Evolutionary conservation across 1,140 invertebrate genomes (phyloP), one percentile per base, ranked within the genome.

Genomic region (Solen grandis): DNA sequence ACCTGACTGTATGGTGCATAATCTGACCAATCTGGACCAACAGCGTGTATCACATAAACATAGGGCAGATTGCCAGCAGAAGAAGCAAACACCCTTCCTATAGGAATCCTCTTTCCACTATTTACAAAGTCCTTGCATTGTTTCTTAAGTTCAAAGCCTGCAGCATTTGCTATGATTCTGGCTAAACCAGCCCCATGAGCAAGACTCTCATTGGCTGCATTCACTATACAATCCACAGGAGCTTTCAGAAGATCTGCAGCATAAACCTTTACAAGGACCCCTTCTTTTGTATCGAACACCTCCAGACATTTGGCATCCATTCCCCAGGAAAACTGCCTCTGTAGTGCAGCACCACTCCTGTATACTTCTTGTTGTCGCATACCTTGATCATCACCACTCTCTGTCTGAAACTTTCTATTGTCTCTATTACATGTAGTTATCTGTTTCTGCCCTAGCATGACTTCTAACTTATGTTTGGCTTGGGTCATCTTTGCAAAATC

Each of bases 211-310:
- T 98, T 98, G 5, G 97, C 97, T 68, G 97, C 97, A 94, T 98
- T 98, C 0, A 98, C 97, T 89, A 98, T 97, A 0, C 94, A 96
- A 94, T 97, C 97, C 55, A 97, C 94, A 93, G 96, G 95, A 8
- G 97, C 92, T 54, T 93, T 94, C 0, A 96, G 97, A 22, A 98
- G 97, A 90, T 97, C 96, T n/a, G 96, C 96, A 68, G 75, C 60
- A 54, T 83, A 85, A 27, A 89, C 73, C 36, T 66, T 52, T 2
- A 89, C 81, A 14, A 52, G 75, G 10, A 85, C 46, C 22, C 33
- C 33, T 36, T 33, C 41, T 36, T 16, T 27, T 10, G 74, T 76
- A 25, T 66, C 22, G n/a, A n/a, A n/a, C n/a, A n/a, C n/a, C n/a
- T n/a, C n/a, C n/a, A n/a, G n/a, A n/a, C n/a, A n/a, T n/a, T n/a